A percentile compares a stretch with the other conserved stretches of the same genome.
Conservation (phyloP, 2,888 invertebrate genomes). For the Cephus runcator region DNA sequence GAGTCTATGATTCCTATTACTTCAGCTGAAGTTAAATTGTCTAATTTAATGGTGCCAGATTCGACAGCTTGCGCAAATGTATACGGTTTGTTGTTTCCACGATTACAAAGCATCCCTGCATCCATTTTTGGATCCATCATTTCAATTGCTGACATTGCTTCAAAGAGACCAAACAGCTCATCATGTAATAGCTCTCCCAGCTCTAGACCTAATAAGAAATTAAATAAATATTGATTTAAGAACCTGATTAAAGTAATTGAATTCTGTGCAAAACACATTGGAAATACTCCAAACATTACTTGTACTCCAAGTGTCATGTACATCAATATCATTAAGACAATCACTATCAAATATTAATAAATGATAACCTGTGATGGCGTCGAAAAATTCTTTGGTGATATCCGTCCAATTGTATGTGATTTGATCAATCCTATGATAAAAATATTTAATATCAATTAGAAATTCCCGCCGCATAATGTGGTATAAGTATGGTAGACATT, state of each 20-base stretch:
- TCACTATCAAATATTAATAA: constrained; percentile 18
- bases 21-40: constrained; percentile 80
- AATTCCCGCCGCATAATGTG: constrained; percentile 23
- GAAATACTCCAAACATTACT: neutral
- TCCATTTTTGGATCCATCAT: constrained; percentile 99
- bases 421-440: constrained; percentile 49
- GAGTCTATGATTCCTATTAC: constrained; percentile 94
- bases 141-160: constrained; percentile 99
- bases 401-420: constrained; percentile 75
- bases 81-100: constrained; percentile 84
- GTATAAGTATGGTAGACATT: constrained; percentile 17
- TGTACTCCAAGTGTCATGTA: neutral
- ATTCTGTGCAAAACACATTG: neutral
- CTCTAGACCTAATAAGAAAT: constrained; percentile 73
- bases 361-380: constrained; percentile 70
- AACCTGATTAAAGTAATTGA: neutral
- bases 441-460: constrained; percentile 16
- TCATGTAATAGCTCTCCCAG: constrained; percentile 94
- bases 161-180: constrained; percentile 90
- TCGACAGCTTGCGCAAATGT: constrained; percentile 89
- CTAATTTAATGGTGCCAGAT: constrained; percentile 82
- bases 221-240: neutral
- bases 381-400: constrained; percentile 74
- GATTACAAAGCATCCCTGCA: constrained; percentile 96
- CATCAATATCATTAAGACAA: constrained; percentile 7